phyloP scores from a whole-genome alignment of 2,888 invertebrate genomes.

The Branchinecta sandiegonensis region DNA sequence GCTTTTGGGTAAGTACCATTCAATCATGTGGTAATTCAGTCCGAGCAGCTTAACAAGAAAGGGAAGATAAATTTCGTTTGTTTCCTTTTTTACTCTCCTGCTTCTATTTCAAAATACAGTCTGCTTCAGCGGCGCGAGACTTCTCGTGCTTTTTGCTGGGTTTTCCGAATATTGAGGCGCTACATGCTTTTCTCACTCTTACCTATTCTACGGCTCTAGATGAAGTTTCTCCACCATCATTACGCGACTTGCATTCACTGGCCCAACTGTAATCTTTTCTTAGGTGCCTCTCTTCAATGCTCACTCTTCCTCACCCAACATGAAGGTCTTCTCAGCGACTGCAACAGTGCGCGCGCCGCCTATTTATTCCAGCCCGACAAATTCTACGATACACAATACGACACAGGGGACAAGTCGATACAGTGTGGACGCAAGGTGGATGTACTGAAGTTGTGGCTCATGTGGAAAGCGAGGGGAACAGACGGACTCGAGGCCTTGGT shows the following conservation, averaged over 20 bases:
- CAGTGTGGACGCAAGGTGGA: conserved; percentile 89
- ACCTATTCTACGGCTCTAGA: too few species aligned
- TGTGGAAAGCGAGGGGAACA: conserved; percentile 70
- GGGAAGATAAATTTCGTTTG: too few species aligned
- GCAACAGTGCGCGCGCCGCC: conserved; percentile 54
- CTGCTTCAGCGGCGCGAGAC: too few species aligned
- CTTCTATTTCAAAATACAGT: too few species aligned
- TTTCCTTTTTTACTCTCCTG: too few species aligned
- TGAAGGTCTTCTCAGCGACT: conserved; percentile 45
- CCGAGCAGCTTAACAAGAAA: too few species aligned
- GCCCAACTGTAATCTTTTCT: neutral
- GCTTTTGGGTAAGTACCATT: conserved; percentile 39
- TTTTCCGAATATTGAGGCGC: too few species aligned
- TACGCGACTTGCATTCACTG: too few species aligned
- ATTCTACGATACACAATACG: conserved; percentile 61
- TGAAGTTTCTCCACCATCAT: too few species aligned
- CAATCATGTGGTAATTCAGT: too few species aligned
- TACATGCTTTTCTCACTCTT: too few species aligned
- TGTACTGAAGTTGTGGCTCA: conserved; percentile 79
- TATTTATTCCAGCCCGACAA: conserved; percentile 74
- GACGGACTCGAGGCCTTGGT: conserved; percentile 44
- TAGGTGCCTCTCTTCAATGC: conserved; percentile 60
- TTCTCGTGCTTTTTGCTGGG: too few species aligned
- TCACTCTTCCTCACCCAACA: conserved; percentile 50
- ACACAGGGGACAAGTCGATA: conserved; percentile 69